These are phyloP conservation scores for Cotesia congregata DNA, from an alignment of 2,888 invertebrate species.

Conservation along the genomic window DNA sequence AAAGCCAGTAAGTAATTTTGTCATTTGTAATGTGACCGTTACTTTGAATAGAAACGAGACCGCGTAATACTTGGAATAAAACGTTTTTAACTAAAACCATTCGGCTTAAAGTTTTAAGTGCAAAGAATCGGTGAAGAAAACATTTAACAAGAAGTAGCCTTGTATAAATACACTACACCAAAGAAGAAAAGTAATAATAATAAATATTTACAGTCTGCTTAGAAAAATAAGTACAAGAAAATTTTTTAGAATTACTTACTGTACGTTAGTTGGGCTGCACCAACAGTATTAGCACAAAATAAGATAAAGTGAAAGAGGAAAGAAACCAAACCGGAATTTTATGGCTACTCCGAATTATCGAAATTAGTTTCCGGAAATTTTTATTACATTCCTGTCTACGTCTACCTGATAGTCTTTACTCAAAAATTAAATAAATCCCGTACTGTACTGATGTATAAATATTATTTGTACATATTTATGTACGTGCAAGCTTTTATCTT, in stretches of 20 bases:
- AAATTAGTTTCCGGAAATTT: slow-evolving; percentile 30
- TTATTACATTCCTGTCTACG: slow-evolving; percentile 14
- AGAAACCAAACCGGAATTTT: not conserved
- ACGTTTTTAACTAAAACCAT: not conserved
- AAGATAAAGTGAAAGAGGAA: slow-evolving; percentile 7
- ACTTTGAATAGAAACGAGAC: slow-evolving; percentile 28
- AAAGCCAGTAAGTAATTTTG: not conserved
- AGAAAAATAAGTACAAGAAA: not conserved
- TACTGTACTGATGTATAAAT: no score
- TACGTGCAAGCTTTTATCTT: no score
- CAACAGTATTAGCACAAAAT: not conserved
- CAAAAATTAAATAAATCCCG: not conserved
- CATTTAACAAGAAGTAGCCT: not conserved
- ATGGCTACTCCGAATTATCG: slow-evolving; percentile 24
- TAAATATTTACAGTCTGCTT: slow-evolving; percentile 36
- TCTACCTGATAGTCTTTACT: not conserved
- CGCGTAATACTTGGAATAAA: slow-evolving; percentile 13
- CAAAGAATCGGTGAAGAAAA: not conserved
- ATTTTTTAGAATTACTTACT: slow-evolving; percentile 4
- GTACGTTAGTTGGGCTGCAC: not conserved
- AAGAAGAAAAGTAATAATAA: slow-evolving; percentile 43
- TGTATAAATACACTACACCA: not conserved
- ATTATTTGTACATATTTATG: no score
- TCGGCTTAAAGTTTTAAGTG: not conserved
- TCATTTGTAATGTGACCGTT: slow-evolving; percentile 12